Base-by-base conservation (phyloP, 2,113 vertebrate species). In the Jacana jacana region DNA sequence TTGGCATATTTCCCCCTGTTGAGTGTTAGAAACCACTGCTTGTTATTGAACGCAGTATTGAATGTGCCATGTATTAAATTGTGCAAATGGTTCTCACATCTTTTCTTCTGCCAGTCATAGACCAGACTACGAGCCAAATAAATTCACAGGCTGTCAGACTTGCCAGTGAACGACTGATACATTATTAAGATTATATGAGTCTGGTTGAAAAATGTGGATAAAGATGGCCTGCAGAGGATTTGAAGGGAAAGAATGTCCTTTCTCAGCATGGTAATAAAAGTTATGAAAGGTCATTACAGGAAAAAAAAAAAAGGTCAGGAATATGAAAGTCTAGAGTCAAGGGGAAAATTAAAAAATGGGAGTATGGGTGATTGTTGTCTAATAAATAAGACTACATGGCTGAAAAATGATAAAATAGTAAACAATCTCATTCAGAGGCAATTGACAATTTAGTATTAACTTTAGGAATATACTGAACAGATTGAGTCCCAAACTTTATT, bases 111-210 rank as follows among this genome's bases (percentile, higher is more conserved):
- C 52, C n/a, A 68, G 72, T 81, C 72, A 37, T 68, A 91, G 58
- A 79, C 61, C 66, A 88, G 69, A 78, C 80, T 81, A n/a, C 25
- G 69, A 10, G 7, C 52, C 64, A 35, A 55, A 78, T 86, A 90
- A 89, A 95, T 83, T 95, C 68, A 78, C 79, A 90, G 76, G 42
- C 69, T 91, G 76, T 93, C 88, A 93, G 76, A 55, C 76, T 75
- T 93, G 65, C 55, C 55, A 23, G 64, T 17, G 72, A 81, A 55
- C 17, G 6, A 81, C 85, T 81, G 81, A 87, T 72, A 57, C n/a
- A 6, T 77, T 71, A 54, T 52, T 64, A 25, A 68, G n/a, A 63
- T 88, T 54, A 51, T 37, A 64, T 10, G 18, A 60, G 88, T 63
- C 33, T 71, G 33, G 18, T 75, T 65, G 31, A 88, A 82, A 91